Evolutionary conservation across 2,888 invertebrate genomes (phyloP).

Genomic region (Caenorhabditis panamensis): DNA sequence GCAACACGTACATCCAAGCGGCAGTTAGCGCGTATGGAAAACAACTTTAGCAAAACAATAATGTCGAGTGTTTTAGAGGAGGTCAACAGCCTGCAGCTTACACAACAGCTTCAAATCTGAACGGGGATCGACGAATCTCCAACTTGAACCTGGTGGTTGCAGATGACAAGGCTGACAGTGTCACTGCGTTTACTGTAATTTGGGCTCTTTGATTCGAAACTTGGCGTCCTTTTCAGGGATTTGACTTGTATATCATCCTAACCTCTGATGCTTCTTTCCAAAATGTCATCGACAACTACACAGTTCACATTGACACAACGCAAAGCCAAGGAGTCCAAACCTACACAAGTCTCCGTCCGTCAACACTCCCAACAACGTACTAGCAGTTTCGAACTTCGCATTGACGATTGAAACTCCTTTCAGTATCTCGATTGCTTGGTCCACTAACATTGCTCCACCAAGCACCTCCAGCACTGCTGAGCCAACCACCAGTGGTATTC

Average conservation of each 20-base stretch:
- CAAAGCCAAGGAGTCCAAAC: constrained; percentile 25
- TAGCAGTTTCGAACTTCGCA: not conserved
- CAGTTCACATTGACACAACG: constrained; percentile 24
- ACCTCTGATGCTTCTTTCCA: constrained; percentile 3
- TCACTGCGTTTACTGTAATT: constrained; percentile 30
- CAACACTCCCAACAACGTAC: constrained; percentile 36
- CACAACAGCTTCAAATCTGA: too few relatives aligned
- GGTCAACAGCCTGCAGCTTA: too few relatives aligned
- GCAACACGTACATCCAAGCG: constrained; percentile 27
- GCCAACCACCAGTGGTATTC: constrained; percentile 4
- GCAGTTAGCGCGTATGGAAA: constrained; percentile 36
- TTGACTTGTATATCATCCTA: constrained; percentile 24
- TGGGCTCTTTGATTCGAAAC: not conserved
- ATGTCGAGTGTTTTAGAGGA: not conserved
- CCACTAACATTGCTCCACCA: constrained; percentile 47
- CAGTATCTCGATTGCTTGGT: constrained; percentile 56
- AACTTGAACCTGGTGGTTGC: constrained; percentile 40
- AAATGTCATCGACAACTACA: constrained; percentile 36
- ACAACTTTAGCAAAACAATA: too few relatives aligned
- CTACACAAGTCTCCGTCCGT: constrained; percentile 27
- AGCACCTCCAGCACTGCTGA: constrained; percentile 6
- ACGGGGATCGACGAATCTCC: constrained; percentile 25
- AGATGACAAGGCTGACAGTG: constrained; percentile 9
- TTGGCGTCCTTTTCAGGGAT: constrained; percentile 20
- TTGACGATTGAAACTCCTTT: too few relatives aligned